Evolutionary conservation across 2,888 invertebrate genomes (phyloP).

Genomic region (Drosophila putrida): DNA sequence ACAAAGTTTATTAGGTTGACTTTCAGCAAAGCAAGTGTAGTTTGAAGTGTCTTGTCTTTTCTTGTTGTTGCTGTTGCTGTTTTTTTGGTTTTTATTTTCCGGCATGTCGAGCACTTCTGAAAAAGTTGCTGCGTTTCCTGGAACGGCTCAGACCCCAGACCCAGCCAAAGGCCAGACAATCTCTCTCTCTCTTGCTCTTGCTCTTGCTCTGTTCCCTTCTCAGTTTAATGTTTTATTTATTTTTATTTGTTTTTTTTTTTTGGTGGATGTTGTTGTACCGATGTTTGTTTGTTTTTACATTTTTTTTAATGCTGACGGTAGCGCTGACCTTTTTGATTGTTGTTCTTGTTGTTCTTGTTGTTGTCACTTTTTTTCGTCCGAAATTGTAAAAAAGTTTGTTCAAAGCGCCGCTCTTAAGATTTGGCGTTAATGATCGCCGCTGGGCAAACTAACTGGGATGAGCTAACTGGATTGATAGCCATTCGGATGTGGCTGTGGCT

Average conservation of each 20-base stretch:
- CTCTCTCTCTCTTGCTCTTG: conserved; percentile 14
- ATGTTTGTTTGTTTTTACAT: conserved; percentile 47
- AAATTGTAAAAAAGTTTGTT: conserved; percentile 61
- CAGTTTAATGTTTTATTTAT: conserved; percentile 64
- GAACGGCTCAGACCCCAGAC: conserved; percentile 47
- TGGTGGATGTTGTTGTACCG: conserved; percentile 30
- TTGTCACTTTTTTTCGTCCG: conserved; percentile 58
- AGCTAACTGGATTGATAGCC: conserved; percentile 22
- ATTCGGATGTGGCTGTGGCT: background rate
- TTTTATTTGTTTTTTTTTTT: conserved; percentile 42
- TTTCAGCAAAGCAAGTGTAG: conserved; percentile 28
- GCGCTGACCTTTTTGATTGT: conserved; percentile 65
- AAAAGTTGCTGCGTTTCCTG: conserved; percentile 69
- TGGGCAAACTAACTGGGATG: conserved; percentile 33
- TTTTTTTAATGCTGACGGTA: conserved; percentile 65
- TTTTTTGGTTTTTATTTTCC: conserved; percentile 39
- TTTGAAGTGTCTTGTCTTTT: conserved; percentile 10
- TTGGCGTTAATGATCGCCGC: conserved; percentile 66
- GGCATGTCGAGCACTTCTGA: conserved; percentile 63
- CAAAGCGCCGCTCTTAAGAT: conserved; percentile 61
- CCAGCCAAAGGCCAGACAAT: conserved; percentile 29
- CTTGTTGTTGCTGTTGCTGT: conserved; percentile 28
- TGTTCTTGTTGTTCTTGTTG: conserved; percentile 24
- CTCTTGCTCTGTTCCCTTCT: background rate
- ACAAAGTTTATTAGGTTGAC: conserved; percentile 15